phyloP scores from a whole-genome alignment of 2,113 vertebrate genomes.

The Solenodon paradoxus region DNA sequence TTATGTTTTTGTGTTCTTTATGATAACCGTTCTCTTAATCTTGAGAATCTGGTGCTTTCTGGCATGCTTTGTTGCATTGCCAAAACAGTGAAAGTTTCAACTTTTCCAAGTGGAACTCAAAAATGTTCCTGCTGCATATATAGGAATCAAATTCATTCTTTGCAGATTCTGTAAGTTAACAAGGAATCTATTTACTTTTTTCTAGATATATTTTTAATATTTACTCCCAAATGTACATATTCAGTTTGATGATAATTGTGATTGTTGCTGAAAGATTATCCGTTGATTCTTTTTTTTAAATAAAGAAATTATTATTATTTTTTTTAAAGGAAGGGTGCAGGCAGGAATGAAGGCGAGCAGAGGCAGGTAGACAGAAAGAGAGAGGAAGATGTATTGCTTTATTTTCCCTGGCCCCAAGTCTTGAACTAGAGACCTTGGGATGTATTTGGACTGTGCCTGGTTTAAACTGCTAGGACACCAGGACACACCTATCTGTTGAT shows the following conservation, averaged over 20 bases:
- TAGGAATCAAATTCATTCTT: not conserved
- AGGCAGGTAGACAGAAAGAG: no score
- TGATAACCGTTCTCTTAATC: constrained; percentile 29
- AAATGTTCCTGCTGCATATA: constrained; percentile 18
- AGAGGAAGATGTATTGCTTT: no score
- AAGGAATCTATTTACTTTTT: not conserved
- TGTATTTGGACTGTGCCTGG: no score
- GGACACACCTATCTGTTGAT: no score
- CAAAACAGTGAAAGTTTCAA: constrained; percentile 52
- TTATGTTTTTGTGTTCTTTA: not conserved
- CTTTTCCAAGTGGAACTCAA: constrained; percentile 35
- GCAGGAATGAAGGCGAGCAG: no score
- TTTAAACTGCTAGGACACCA: no score
- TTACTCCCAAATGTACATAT: not conserved
- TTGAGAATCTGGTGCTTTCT: not conserved
- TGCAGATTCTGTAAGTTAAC: not conserved
- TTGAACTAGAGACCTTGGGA: no score
- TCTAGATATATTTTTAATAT: not conserved
- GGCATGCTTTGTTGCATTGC: not conserved
- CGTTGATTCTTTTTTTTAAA: not conserved
- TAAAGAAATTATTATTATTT: no score
- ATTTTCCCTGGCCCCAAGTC: no score
- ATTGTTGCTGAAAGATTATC: not conserved
- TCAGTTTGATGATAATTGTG: not conserved
- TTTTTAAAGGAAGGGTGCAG: no score